These are phyloP conservation scores for Aphaenogaster floridana DNA, from an alignment of 1,140 invertebrate genomes.

Conservation along the genomic window DNA sequence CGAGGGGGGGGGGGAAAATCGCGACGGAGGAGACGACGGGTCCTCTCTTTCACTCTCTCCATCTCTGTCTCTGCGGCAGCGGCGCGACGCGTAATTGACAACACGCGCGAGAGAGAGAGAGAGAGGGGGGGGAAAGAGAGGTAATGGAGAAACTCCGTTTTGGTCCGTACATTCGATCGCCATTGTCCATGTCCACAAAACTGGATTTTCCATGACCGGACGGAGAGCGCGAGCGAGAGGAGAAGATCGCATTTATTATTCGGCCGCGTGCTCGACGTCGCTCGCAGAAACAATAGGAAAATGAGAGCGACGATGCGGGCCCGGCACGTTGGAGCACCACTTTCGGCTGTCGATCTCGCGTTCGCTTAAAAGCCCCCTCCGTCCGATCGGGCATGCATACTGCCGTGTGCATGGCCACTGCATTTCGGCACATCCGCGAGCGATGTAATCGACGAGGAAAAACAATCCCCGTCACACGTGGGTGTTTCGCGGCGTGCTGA, in stretches of 20 bases:
- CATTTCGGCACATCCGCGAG: conserved; percentile 56
- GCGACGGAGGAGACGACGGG: conserved; percentile 23
- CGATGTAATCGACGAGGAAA: conserved; percentile 43
- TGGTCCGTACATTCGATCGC: conserved; percentile 47
- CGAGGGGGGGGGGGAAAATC: conserved; percentile 12
- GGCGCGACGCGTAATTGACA: conserved; percentile 59
- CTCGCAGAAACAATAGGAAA: conserved; percentile 78
- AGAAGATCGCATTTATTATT: conserved; percentile 76
- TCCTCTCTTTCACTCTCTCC: conserved; percentile 25
- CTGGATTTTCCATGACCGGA: conserved; percentile 30
- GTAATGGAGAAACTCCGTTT: conserved; percentile 45
- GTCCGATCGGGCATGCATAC: conserved; percentile 43
- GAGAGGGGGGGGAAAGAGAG: neutral
- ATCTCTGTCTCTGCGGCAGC: conserved; percentile 14
- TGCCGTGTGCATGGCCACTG: conserved; percentile 29
- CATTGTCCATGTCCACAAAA: conserved; percentile 46
- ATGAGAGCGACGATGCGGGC: conserved; percentile 63
- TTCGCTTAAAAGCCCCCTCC: conserved; percentile 53
- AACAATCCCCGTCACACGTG: conserved; percentile 28
- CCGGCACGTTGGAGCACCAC: conserved; percentile 70
- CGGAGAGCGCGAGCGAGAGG: conserved; percentile 30
- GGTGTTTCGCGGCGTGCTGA: neutral
- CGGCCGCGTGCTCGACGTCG: conserved; percentile 75
- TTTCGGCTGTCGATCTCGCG: conserved; percentile 74
- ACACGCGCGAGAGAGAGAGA: neutral